Evolutionary conservation across 2,888 invertebrate species (phyloP), one percentile per base, ranked within the genome.

Genomic region (Hololepta plana): DNA sequence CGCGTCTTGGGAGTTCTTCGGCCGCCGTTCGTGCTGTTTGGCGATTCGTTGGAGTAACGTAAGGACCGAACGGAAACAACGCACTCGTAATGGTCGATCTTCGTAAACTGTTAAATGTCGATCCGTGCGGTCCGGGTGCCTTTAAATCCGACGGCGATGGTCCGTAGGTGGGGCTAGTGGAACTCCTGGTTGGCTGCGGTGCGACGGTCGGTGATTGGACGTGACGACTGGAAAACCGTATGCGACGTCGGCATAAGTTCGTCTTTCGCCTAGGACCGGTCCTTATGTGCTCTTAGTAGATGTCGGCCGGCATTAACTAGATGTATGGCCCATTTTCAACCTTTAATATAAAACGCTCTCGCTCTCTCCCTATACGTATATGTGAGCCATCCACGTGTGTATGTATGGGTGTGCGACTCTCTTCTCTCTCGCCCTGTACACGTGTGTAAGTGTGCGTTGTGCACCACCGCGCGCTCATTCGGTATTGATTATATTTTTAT

Each of bases 241-340:
- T 32, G 29, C 15, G 26, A 7, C 15, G 4, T 17, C 4, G 20
- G 15, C 14, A 29, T 47, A 41, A 35, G 41, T 43, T 19, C 34
- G 28, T 45, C 24, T 38, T 38, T 51, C 32, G 39, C 30, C 12
- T 30, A n/a, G 38, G 30, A 23, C 32, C 31, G 34, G 38, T 47
- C 45, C 47, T 53, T 50, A 53, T 51, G 42, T 42, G 38, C 46
- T 39, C 42, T 52, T 42, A 52, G 46, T 50, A 50, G 42, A 45
- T 51, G 51, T 51, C 53, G 44, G 47, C 37, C 39, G 36, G 40
- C 41, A 51, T 51, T 53, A 51, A 42, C 40, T 40, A 40, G 40
- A 44, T 45, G 40, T 46, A 44, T 39, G 41, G 44, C 35, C 43
- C 38, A 44, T 45, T 41, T 38, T 39, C 34, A 38, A 36, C 44